phyloP scores from a whole-genome alignment of 2,888 invertebrate genomes.

The Drosophila pseudotakahashii region DNA sequence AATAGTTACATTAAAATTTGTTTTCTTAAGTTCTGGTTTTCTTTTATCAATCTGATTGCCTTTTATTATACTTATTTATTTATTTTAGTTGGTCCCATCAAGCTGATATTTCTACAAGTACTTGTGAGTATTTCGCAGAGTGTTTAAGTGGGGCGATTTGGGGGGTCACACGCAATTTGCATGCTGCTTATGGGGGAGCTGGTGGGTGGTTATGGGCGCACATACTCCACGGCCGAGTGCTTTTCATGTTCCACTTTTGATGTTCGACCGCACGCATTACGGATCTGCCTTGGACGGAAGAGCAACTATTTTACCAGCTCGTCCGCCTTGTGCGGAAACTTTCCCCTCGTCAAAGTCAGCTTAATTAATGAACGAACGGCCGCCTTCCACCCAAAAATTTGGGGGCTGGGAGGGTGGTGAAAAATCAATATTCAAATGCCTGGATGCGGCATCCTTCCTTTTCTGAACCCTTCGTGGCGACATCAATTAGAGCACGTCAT shows the following conservation, averaged over 20 bases:
- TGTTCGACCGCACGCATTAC: constrained; percentile 67
- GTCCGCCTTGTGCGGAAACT: constrained; percentile 47
- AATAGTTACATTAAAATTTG: too few species aligned
- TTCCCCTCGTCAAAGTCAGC: constrained; percentile 81
- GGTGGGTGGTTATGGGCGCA: constrained; percentile 31
- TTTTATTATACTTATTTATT: too few species aligned
- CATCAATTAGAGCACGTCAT: constrained; percentile 73
- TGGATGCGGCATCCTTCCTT: constrained; percentile 8
- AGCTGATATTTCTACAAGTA: not conserved
- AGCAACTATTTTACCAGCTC: constrained; percentile 44
- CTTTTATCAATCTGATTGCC: not conserved
- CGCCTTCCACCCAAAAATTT: constrained; percentile 16
- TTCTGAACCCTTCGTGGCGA: constrained; percentile 48
- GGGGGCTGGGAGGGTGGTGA: constrained; percentile 4
- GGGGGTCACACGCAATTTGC: constrained; percentile 25
- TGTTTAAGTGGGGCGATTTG: constrained; percentile 10
- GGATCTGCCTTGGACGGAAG: constrained; percentile 27
- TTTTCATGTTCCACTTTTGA: constrained; percentile 74
- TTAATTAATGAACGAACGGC: constrained; percentile 70
- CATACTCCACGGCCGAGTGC: constrained; percentile 72
- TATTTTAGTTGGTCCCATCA: not conserved
- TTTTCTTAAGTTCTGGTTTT: too few species aligned
- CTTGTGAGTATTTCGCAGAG: not conserved
- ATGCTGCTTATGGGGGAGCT: constrained; percentile 7
- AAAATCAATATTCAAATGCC: constrained; percentile 72